phyloP scores from a whole-genome alignment of 2,113 vertebrate genomes.

The Symphodus melops region DNA sequence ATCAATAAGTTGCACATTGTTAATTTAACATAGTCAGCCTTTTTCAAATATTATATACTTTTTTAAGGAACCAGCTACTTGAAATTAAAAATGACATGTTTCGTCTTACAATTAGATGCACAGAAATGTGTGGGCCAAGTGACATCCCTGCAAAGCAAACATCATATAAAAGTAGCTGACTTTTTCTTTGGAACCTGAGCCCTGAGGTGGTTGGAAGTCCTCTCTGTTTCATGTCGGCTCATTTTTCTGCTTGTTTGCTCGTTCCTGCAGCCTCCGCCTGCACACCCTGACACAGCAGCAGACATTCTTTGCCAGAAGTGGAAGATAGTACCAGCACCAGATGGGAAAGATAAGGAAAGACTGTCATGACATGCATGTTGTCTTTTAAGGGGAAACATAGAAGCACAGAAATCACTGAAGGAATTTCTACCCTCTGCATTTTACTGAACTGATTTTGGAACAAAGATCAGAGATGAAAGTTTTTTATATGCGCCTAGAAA shows the following conservation, averaged over 20 bases:
- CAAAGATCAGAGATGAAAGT: not conserved
- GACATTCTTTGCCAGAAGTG: conserved; percentile 67
- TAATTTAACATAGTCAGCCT: too few species aligned
- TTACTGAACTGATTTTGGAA: not conserved
- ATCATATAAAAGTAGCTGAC: not conserved
- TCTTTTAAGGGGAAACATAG: conserved; percentile 54
- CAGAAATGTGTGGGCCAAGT: not conserved
- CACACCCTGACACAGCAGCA: conserved; percentile 65
- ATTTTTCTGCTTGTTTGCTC: conserved; percentile 46
- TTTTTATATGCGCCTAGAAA: not conserved
- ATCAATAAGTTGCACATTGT: too few species aligned
- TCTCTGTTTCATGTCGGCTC: conserved; percentile 22
- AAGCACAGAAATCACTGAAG: conserved; percentile 39
- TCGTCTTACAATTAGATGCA: not conserved
- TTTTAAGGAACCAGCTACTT: not conserved
- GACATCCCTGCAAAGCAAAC: not conserved
- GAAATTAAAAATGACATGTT: not conserved
- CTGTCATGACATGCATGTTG: conserved; percentile 69
- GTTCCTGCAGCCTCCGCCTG: conserved; percentile 43
- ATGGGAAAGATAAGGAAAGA: conserved; percentile 68
- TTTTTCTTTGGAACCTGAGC: not conserved
- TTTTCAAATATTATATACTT: not conserved
- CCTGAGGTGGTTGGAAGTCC: not conserved
- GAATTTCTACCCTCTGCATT: conserved; percentile 44
- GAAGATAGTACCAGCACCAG: conserved; percentile 61